Base-by-base conservation (phyloP, 1,140 invertebrate genomes). In the Heliconius hewitsoni region DNA sequence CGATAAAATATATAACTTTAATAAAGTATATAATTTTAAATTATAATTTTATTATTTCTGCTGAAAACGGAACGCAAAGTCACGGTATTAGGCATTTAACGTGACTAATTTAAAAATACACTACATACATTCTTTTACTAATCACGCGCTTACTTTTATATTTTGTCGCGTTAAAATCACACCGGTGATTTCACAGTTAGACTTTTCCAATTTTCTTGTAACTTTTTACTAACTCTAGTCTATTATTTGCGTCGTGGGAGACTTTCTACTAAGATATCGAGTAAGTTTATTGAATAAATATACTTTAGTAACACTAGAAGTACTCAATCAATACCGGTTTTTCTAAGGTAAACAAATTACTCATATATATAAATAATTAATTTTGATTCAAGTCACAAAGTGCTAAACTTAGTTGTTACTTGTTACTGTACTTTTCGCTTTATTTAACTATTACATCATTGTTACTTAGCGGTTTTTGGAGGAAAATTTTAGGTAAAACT, bases 361-460 rank as follows among this genome's bases (percentile, higher is more conserved):
- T 66, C 60, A 66, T 30, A 60, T 16, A 66, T 66, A 66, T 66
- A 30, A 23, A 66, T 52, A 57, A 55, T 30, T 74, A 57, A 74
- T 74, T 55, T 30, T 30, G 27, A 74, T 74, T 74, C 52, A 34
- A 74, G 23, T 74, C 55, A 60, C n/a, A 60, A 57, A 60, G 39
- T 75, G 60, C 27, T 30, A 39, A n/a, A 66, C 3, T 66, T 75
- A 37, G 55, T 6, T 46, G 13, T 46, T 16, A 16, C 42, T 46
- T 9, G 37, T 30, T 66, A 39, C 3, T 19, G 3, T 60, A 39
- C 6, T 66, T 42, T 57, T 27, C 19, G 55, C 52, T 39, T 75
- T 37, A 23, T 37, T 60, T 75, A n/a, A 66, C 8, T 71, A 77
- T 78, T 78, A 60, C 76, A 73, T 78, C 76, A 78, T 60, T 71